phyloP scores from a whole-genome alignment of 2,113 vertebrate genomes.

The Piaya cayana region DNA sequence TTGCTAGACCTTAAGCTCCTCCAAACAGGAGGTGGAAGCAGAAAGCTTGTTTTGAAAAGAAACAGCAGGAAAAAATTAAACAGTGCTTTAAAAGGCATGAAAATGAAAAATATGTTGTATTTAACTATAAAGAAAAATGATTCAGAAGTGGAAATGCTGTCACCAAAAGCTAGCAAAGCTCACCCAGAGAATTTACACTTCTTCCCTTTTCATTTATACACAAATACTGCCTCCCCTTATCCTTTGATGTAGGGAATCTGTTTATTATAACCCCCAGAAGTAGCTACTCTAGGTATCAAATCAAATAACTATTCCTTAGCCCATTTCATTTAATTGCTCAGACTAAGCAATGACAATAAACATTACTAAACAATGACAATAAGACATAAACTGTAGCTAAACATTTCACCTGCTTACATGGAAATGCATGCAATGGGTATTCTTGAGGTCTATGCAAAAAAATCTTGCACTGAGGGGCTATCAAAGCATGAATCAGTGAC shows the following conservation, averaged over 20 bases:
- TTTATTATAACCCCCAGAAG: neutral
- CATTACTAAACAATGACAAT: neutral
- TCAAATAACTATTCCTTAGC: neutral
- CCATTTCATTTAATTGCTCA: neutral
- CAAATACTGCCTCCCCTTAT: neutral
- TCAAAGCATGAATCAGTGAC: neutral
- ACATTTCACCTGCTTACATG: neutral
- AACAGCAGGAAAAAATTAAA: neutral
- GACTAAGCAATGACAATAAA: neutral
- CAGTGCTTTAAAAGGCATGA: neutral
- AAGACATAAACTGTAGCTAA: neutral
- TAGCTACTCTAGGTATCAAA: neutral
- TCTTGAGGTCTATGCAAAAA: neutral
- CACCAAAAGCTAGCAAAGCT: neutral
- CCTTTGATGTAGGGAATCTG: neutral
- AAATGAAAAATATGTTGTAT: neutral
- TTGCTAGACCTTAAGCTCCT: neutral
- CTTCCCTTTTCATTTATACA: neutral
- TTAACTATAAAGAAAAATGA: neutral
- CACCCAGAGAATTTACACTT: neutral
- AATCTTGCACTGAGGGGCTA: neutral
- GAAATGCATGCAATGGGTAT: neutral
- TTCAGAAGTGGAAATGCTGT: neutral
- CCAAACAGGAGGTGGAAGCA: neutral
- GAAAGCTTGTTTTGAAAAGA: neutral